These are phyloP conservation scores for Pogonus chalceus DNA, from an alignment of 1,140 invertebrate genomes.

Conservation along the genomic window DNA sequence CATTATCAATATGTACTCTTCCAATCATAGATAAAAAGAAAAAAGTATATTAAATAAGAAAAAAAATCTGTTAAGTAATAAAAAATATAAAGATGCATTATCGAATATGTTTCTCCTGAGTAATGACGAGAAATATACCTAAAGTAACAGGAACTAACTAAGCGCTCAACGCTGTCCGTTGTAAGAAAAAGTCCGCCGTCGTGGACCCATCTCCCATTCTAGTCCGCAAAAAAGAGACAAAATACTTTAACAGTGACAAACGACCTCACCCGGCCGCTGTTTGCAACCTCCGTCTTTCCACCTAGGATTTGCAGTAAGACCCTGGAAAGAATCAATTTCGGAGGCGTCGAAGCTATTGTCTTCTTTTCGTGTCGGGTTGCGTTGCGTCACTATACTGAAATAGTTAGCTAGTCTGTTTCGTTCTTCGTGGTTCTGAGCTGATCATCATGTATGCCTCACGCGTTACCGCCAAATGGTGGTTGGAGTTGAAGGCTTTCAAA, in stretches of 20 bases:
- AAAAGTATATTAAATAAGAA: too few species aligned
- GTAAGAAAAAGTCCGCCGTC: too few species aligned
- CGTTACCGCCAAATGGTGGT: not conserved
- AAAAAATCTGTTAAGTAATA: too few species aligned
- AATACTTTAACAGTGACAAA: conserved; percentile 16
- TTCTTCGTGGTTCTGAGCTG: not conserved
- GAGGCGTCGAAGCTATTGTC: conserved; percentile 16
- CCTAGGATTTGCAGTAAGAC: conserved; percentile 16
- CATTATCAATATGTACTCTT: too few species aligned
- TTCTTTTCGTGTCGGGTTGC: not conserved
- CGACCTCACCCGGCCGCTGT: conserved; percentile 14
- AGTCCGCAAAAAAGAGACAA: conserved; percentile 6
- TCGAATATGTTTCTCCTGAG: too few species aligned
- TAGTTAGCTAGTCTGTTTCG: not conserved
- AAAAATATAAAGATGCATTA: too few species aligned
- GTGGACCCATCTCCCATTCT: too few species aligned
- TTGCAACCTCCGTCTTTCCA: conserved; percentile 12
- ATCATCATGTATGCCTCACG: not conserved
- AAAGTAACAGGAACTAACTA: too few species aligned
- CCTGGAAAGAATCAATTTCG: conserved; percentile 20
- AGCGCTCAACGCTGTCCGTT: too few species aligned
- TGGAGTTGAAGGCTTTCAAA: not conserved
- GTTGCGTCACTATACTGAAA: not conserved
- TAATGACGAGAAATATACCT: too few species aligned
- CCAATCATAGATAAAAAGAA: too few species aligned